A percentile compares a stretch with the other conserved stretches of the same genome.
These are phyloP conservation scores for Alosa alosa DNA, from an alignment of 2,113 vertebrate genomes.

Conservation along the genomic window DNA sequence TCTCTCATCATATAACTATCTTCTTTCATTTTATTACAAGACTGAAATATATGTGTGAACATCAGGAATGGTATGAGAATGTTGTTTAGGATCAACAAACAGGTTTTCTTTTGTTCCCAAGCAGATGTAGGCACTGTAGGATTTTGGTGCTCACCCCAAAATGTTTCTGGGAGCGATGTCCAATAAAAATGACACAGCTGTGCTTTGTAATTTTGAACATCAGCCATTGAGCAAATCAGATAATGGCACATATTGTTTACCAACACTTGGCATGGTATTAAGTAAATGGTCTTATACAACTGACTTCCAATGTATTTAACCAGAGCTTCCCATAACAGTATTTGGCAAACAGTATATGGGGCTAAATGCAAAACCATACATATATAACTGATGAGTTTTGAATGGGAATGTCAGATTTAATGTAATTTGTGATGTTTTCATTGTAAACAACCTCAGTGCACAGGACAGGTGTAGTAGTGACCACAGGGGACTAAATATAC, in stretches of 20 bases:
- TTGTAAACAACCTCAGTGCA: background rate
- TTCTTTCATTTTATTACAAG: background rate
- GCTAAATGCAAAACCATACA: background rate
- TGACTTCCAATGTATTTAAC: background rate
- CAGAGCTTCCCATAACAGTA: background rate
- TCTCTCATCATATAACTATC: background rate
- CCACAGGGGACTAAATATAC: background rate
- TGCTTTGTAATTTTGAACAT: background rate
- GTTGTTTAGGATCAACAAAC: background rate
- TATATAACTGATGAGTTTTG: background rate
- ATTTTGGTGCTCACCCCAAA: background rate
- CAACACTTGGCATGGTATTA: background rate
- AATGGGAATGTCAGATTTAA: background rate
- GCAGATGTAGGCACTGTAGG: slow-evolving; percentile 8
- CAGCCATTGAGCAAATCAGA: background rate
- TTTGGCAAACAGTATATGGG: background rate
- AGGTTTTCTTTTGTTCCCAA: background rate
- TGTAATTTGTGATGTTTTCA: background rate
- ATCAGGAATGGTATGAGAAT: background rate
- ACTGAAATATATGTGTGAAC: background rate
- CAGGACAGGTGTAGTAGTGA: background rate
- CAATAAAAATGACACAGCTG: background rate
- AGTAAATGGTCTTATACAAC: background rate
- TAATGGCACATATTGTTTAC: background rate
- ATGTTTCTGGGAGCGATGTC: background rate